Evolutionary conservation across 2,113 vertebrate species (phyloP), one percentile per base, ranked within the genome.

Genomic region (Sinocyclocheilus anshuiensis): DNA sequence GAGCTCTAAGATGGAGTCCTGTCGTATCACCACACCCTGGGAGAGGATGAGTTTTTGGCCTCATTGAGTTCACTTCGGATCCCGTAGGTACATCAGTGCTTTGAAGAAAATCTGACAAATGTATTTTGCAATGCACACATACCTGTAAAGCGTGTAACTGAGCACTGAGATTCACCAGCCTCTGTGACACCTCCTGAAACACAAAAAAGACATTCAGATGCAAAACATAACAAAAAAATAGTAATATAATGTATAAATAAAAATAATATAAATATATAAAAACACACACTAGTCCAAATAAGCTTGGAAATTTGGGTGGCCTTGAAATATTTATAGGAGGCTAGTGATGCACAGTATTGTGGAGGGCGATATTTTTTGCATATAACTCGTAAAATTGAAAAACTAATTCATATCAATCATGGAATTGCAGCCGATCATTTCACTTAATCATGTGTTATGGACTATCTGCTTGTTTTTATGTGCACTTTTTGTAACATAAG

Each of bases 131-230:
- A 53, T 9, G 6, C 6, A 48, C 16, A 88, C 95, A 92, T 2
- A 97, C 97, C 96, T 97, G 97, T 0, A 98, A 94, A 18, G 95
- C 93, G 0, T 97, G 97, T 0, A 98, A 95, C 61, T 96, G 94
- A 33, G 92, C 89, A 13, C 96, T 97, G 63, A 98, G 94, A 55
- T 94, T 96, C 90, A 95, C 92, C 90, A 98, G 86, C 59, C 94
- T 94, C 91, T 97, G 96, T 42, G 94, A 92, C 5, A 94, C 93
- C 87, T 97, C 96, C 97, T 97, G 91, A 72, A 11, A 85, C 20
- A 91, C 78, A 90, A 63, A 85, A 80, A 83, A 80, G 0, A 84
- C 69, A 86, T 72, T 77, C 65, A 75, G 57, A 84, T 84, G 69
- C 45, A 42, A 10, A 45, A 2, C 9, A 10, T 10, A 4, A 45